Conservation (phyloP, 2,113 vertebrate species). For the Megaleporinus macrocephalus region DNA sequence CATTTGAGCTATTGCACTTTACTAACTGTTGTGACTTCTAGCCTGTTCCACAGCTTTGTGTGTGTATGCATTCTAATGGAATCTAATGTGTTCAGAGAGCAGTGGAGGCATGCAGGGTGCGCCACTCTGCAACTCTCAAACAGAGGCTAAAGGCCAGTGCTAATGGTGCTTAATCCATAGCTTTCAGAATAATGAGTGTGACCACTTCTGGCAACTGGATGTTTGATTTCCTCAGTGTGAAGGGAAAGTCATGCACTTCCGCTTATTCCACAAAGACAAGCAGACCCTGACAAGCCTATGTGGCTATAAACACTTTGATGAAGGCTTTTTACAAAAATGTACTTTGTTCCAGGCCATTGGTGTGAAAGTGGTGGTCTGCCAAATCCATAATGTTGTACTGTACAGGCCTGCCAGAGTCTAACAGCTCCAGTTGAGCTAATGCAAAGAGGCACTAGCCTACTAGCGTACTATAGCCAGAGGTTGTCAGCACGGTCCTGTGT, state of each 20-base stretch:
- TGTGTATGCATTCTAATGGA: conserved; percentile 40
- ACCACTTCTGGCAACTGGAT: conserved; percentile 31
- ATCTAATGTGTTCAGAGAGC: conserved; percentile 17
- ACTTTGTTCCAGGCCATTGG: conserved; percentile 17
- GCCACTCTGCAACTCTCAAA: conserved; percentile 20
- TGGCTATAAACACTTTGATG: conserved; percentile 20
- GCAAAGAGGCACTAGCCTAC: neutral
- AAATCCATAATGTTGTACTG: conserved; percentile 3
- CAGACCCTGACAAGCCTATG: neutral
- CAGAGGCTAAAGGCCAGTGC: conserved; percentile 41
- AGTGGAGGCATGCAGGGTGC: conserved; percentile 1
- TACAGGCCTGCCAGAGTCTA: neutral
- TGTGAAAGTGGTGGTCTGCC: conserved; percentile 28
- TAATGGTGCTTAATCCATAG: conserved; percentile 52
- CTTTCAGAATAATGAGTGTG: conserved; percentile 42
- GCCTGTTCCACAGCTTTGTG: conserved; percentile 1
- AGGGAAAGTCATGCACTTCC: conserved; percentile 29
- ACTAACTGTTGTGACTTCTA: neutral
- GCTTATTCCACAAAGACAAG: conserved; percentile 15
- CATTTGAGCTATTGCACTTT: conserved; percentile 9
- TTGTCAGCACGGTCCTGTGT: neutral
- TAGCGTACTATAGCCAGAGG: neutral
- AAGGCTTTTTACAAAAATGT: neutral
- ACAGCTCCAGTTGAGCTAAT: conserved; percentile 5
- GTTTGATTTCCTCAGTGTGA: conserved; percentile 46